Percentiles rank a stretch among this genome's conserved stretches.
These are phyloP conservation scores for Pipra filicauda DNA, from an alignment of 2,113 vertebrate genomes.

Conservation along the genomic window DNA sequence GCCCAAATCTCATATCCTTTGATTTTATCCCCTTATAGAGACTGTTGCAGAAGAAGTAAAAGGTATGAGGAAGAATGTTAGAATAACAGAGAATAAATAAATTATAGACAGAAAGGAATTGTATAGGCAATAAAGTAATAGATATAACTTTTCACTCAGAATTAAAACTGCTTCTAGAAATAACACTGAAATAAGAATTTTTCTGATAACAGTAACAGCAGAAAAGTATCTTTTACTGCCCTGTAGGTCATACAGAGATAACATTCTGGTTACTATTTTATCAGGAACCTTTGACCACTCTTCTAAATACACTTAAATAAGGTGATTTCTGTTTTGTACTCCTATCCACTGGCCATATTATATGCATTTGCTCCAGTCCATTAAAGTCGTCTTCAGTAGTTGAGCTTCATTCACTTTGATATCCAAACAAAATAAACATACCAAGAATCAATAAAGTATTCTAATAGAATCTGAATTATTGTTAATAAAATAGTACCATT, in stretches of 20 bases:
- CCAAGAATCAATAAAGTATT: not conserved
- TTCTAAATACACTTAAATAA: not conserved
- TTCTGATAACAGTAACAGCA: not conserved
- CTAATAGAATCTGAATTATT: not conserved
- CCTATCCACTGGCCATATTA: not conserved
- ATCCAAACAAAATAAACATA: not conserved
- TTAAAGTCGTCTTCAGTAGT: not conserved
- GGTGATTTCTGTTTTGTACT: not conserved
- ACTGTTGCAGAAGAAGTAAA: conserved; percentile 12
- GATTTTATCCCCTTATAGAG: not conserved
- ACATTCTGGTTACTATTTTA: not conserved
- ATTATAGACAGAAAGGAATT: not conserved
- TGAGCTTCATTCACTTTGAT: not conserved
- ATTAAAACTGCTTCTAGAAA: conserved; percentile 16
- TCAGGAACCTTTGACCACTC: not conserved
- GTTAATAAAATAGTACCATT: not conserved
- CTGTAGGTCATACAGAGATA: not conserved
- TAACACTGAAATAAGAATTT: not conserved
- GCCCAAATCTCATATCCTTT: not conserved
- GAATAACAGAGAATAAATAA: conserved; percentile 40
- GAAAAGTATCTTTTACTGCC: not conserved
- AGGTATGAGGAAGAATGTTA: not conserved
- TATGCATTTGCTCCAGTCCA: not conserved
- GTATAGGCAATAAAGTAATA: not conserved
- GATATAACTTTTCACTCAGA: not conserved